phyloP scores from a whole-genome alignment of 2,113 vertebrate genomes.

The Nesogale talazaci region DNA sequence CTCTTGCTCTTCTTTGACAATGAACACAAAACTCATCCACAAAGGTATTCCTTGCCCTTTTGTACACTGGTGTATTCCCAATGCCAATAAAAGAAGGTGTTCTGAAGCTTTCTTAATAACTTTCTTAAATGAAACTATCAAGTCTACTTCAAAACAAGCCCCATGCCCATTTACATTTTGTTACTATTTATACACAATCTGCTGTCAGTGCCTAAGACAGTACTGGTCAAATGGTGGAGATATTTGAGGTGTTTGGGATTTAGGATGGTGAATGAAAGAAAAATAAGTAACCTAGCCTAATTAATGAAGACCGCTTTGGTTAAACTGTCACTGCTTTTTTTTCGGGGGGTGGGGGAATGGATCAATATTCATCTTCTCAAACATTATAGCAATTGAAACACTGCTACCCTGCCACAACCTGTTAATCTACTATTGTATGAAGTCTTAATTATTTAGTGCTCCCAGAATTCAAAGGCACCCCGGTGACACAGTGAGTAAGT shows the following conservation, averaged over 20 bases:
- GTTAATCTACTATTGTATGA: constrained; percentile 3
- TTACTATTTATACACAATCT: neutral
- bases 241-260: too few species aligned
- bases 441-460: constrained; percentile 43
- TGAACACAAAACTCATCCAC: neutral
- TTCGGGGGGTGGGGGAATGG: too few species aligned
- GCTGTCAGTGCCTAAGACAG: too few species aligned
- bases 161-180: neutral
- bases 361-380: too few species aligned
- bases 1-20: neutral
- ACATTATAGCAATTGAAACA: constrained; percentile 40
- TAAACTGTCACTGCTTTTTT: too few species aligned
- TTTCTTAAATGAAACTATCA: neutral
- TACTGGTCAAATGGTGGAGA: too few species aligned
- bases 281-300: too few species aligned
- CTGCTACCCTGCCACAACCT: neutral
- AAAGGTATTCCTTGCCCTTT: neutral
- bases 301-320: too few species aligned
- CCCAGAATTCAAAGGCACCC: constrained; percentile 55
- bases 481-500: neutral
- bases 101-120: neutral
- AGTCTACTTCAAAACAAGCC: constrained; percentile 27
- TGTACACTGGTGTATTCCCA: neutral
- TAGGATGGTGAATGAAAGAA: too few species aligned
- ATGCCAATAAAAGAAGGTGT: neutral